Percentiles rank a stretch among this genome's conserved stretches.
Evolutionary conservation across 1,140 invertebrate genomes (phyloP).

Genomic region (Frieseomelitta varia): DNA sequence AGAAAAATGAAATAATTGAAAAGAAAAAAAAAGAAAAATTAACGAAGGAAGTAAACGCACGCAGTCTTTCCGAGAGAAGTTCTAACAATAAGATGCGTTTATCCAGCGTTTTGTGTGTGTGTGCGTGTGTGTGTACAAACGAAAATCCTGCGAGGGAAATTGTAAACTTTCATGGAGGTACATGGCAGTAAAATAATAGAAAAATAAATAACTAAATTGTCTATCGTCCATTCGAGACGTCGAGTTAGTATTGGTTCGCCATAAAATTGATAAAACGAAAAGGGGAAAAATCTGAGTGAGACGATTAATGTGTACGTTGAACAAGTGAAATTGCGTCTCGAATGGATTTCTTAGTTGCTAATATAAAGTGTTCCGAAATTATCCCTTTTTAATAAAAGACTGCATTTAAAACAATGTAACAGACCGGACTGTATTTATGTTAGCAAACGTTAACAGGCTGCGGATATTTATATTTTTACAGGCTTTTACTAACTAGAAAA

Average conservation of each 20-base stretch:
- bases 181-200: conserved; percentile 12
- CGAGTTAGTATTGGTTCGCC: background rate
- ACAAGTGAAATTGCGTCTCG: conserved; percentile 6
- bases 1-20: background rate
- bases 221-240: conserved; percentile 30
- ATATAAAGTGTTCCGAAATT: conserved; percentile 28
- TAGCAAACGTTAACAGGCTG: background rate
- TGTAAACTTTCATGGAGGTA: conserved; percentile 24
- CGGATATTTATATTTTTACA: background rate
- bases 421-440: no score
- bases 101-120: conserved; percentile 12
- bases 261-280: background rate
- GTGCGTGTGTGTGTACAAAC: background rate
- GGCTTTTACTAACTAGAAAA: background rate
- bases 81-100: conserved; percentile 12
- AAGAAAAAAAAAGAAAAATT: background rate
- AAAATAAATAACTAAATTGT: conserved; percentile 57
- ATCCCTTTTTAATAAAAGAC: background rate
- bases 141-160: conserved; percentile 11
- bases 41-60: conserved; percentile 20
- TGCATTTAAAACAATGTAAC: background rate
- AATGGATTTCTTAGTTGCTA: conserved; percentile 34
- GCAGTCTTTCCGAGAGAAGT: conserved; percentile 12
- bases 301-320: background rate
- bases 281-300: background rate